Conservation (phyloP, 1,140 invertebrate species). For the Platyscapa corneri region DNA sequence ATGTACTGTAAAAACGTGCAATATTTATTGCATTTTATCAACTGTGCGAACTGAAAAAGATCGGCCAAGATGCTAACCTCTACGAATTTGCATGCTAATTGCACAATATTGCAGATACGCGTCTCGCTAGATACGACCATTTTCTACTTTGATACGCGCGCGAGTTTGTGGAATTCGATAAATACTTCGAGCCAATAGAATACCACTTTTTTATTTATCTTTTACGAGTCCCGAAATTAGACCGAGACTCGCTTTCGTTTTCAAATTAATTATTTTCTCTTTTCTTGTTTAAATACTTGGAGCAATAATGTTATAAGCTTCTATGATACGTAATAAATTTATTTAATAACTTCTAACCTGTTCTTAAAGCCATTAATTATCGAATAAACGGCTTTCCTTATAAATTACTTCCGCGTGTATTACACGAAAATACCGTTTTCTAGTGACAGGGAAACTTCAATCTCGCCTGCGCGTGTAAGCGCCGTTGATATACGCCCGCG, state of each 20-base stretch:
- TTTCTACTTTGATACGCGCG: too few species aligned
- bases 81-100: not conserved
- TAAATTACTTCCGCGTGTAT: conserved; percentile 9
- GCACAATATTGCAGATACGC: not conserved
- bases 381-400: not conserved
- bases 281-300: not conserved
- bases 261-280: too few species aligned
- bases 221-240: too few species aligned
- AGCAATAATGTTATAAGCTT: not conserved
- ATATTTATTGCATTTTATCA: not conserved
- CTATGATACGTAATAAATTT: not conserved
- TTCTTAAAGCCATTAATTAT: not conserved
- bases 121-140: not conserved
- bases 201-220: too few species aligned
- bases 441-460: not conserved
- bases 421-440: not conserved
- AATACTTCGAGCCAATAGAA: too few species aligned
- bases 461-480: not conserved
- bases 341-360: not conserved
- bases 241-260: too few species aligned
- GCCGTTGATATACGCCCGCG: not conserved
- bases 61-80: not conserved
- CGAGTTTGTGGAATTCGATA: too few species aligned
- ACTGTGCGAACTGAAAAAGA: not conserved
- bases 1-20: not conserved